Evolutionary conservation across 2,888 invertebrate species (phyloP).

Genomic region (Drosophila yooni): DNA sequence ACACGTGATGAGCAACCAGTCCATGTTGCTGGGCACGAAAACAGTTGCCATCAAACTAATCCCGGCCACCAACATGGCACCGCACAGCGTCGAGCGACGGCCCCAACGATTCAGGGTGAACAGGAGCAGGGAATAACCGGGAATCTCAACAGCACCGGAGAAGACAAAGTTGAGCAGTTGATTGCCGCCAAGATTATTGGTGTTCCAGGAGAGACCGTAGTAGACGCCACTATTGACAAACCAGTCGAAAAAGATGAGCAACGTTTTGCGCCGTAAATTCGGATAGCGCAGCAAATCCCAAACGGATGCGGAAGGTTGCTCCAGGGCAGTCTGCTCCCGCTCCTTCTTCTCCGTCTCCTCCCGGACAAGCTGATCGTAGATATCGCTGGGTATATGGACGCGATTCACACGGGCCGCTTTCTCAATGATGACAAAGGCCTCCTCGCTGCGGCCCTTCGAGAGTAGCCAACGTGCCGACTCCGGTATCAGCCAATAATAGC

Average conservation of each 20-base stretch:
- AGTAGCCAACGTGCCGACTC: slow-evolving; percentile 91
- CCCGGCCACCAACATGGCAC: slow-evolving; percentile 89
- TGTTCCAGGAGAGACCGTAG: slow-evolving; percentile 92
- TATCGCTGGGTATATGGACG: slow-evolving; percentile 86
- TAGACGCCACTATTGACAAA: slow-evolving; percentile 92
- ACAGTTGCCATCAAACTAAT: slow-evolving; percentile 87
- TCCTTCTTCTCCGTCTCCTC: slow-evolving; percentile 84
- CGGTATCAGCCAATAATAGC: slow-evolving; percentile 91
- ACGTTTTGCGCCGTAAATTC: slow-evolving; percentile 88
- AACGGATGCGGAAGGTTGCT: slow-evolving; percentile 85
- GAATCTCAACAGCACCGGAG: slow-evolving; percentile 91
- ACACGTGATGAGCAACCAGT: slow-evolving; percentile 87
- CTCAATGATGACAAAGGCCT: slow-evolving; percentile 88
- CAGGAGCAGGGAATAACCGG: slow-evolving; percentile 88
- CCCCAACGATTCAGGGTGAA: slow-evolving; percentile 90
- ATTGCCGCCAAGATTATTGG: slow-evolving; percentile 90
- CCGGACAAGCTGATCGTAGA: slow-evolving; percentile 86
- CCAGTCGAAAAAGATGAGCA: slow-evolving; percentile 91
- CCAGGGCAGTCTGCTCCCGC: slow-evolving; percentile 71
- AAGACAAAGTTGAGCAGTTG: slow-evolving; percentile 90
- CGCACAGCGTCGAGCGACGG: slow-evolving; percentile 88
- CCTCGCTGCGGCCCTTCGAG: slow-evolving; percentile 87
- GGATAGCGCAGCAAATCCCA: slow-evolving; percentile 88
- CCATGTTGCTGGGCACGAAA: slow-evolving; percentile 86
- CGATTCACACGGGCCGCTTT: slow-evolving; percentile 89